Percentiles rank a stretch among this genome's conserved stretches.
These are phyloP conservation scores for Polyboroides typus DNA, from an alignment of 2,797 vertebrate genomes.

Conservation along the genomic window DNA sequence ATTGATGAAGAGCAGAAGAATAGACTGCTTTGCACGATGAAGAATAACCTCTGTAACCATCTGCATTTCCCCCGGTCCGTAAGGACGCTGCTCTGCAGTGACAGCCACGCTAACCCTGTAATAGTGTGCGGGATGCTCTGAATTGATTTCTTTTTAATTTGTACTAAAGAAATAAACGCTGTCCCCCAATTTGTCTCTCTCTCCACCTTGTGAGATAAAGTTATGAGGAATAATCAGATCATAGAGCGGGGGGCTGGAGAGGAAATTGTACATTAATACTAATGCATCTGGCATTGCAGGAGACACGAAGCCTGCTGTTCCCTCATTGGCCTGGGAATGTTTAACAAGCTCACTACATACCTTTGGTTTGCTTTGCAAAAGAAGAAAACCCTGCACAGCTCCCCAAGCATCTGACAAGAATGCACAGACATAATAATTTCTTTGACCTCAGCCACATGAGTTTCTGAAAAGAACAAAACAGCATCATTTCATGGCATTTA, in stretches of 20 bases:
- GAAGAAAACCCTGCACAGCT: conserved; percentile 65
- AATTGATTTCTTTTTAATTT: conserved; percentile 20
- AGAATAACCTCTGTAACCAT: neutral
- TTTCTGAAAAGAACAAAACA: conserved; percentile 85
- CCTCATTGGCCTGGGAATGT: conserved; percentile 52
- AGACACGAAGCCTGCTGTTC: conserved; percentile 22
- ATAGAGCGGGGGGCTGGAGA: neutral
- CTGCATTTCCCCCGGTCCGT: neutral
- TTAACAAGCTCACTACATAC: conserved; percentile 56
- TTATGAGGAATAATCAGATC: conserved; percentile 42
- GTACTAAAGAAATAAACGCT: neutral
- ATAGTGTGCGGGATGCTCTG: neutral
- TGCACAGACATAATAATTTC: conserved; percentile 84
- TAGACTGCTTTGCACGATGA: neutral
- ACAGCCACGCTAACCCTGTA: neutral
- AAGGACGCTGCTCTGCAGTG: neutral
- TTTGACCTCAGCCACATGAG: conserved; percentile 84
- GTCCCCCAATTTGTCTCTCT: neutral
- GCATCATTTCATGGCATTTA: conserved; percentile 85
- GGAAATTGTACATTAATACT: conserved; percentile 30
- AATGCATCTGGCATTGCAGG: neutral
- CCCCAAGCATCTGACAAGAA: conserved; percentile 77
- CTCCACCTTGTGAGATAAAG: neutral
- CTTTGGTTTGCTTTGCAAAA: conserved; percentile 41
- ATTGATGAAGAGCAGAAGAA: neutral